Base-by-base conservation (phyloP, 92 coral and sea anemone species). In the Zoanthus sociatus region DNA sequence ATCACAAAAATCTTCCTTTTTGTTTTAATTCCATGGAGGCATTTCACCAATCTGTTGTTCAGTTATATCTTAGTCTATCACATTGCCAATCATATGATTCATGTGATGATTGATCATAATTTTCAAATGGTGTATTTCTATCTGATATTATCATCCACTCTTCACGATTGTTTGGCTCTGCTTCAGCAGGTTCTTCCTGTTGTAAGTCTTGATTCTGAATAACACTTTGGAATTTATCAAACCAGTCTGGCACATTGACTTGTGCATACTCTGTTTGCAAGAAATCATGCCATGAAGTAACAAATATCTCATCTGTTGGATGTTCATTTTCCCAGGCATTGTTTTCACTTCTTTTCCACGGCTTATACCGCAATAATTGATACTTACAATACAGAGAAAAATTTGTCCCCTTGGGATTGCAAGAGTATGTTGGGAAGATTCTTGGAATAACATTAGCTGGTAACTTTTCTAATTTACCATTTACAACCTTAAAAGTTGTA, bases 61-160 rank as follows among this genome's bases (percentile, higher is more conserved):
- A 54, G 77, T 89, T 89, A 61, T 89, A 89, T 31, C 79, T 75
- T 45, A 75, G 60, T 50, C 78, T 42, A 33, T 89, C 89, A 21
- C 56, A 63, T 45, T 84, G 92, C 85, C 92, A 89, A 84, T 89
- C 79, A 77, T 75, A 82, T 71, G 53, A 71, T 71, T 71, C 51
- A 58, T 58, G 66, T 58, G 66, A 58, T 71, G 76, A 30, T 17
- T 78, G 79, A 50, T 64, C 86, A 71, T 67, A 63, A 50, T 82
- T 70, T 79, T 92, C 88, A 86, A 87, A 83, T 31, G 91, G 88
- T 18, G 90, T 89, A 75, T 60, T 76, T 53, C 88, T 81, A 78
- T 88, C 90, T 16, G 90, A 64, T 63, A 91, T 20, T 33, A 90
- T 83, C 94, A 89, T 93, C 94, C 94, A 89, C 73, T 92, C 95